Percentiles rank a stretch among this genome's conserved stretches.
phyloP scores from a whole-genome alignment of 2,797 vertebrate species.

The Chaunax sp. region DNA sequence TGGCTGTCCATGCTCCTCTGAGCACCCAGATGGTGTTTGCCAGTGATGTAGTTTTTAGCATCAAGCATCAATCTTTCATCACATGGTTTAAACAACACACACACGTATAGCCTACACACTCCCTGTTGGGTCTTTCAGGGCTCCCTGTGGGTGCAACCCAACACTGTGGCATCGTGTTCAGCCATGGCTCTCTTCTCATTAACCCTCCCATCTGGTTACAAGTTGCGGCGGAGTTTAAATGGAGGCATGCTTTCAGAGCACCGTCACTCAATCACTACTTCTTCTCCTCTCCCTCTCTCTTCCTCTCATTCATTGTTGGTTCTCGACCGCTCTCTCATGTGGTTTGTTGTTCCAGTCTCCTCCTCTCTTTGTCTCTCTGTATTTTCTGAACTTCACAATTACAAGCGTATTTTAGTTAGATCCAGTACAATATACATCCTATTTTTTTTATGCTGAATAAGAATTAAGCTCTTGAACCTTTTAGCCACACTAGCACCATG shows the following conservation, averaged over 20 bases:
- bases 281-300: constrained; percentile 12
- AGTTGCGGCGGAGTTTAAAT: constrained; percentile 44
- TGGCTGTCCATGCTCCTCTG: constrained; percentile 47
- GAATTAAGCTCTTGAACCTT: too few species aligned
- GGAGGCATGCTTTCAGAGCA: constrained; percentile 51
- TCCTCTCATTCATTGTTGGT: neutral
- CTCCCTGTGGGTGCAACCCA: constrained; percentile 53
- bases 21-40: constrained; percentile 66
- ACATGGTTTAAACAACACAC: constrained; percentile 26
- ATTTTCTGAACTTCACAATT: too few species aligned
- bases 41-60: constrained; percentile 54
- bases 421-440: too few species aligned
- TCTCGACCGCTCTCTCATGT: neutral
- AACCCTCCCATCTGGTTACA: constrained; percentile 66
- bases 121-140: constrained; percentile 24
- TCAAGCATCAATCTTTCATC: constrained; percentile 47
- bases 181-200: constrained; percentile 67
- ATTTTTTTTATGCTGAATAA: too few species aligned
- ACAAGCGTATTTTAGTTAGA: too few species aligned
- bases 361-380: too few species aligned
- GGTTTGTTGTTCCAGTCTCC: too few species aligned
- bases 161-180: constrained; percentile 59
- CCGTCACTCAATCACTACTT: constrained; percentile 53
- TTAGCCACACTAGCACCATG: too few species aligned
- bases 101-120: constrained; percentile 7